Conservation (phyloP, 2,888 invertebrate species). For the Cartodere bifasciata region DNA sequence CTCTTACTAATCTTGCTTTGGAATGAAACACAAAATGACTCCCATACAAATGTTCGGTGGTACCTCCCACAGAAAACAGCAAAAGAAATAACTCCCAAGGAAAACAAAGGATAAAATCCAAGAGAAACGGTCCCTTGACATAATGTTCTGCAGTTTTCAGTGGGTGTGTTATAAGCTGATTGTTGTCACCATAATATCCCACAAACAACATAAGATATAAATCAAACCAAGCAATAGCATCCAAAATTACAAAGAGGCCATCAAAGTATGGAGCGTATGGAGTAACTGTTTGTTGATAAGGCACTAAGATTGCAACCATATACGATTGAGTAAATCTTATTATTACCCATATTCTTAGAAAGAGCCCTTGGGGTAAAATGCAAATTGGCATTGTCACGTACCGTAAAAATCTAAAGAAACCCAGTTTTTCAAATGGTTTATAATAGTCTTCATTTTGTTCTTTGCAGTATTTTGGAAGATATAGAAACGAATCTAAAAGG, state of each 20-base stretch:
- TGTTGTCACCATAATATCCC: slow-evolving; percentile 38
- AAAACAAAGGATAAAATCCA: slow-evolving; percentile 38
- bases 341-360: slow-evolving; percentile 20
- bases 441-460: slow-evolving; percentile 17
- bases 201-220: slow-evolving; percentile 41
- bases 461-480: slow-evolving; percentile 18
- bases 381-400: slow-evolving; percentile 22
- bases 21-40: slow-evolving; percentile 35
- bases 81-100: slow-evolving; percentile 37
- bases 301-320: slow-evolving; percentile 8
- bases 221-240: slow-evolving; percentile 38
- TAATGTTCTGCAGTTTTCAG: slow-evolving; percentile 40
- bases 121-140: slow-evolving; percentile 35
- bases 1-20: slow-evolving; percentile 29
- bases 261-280: slow-evolving; percentile 8
- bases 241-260: slow-evolving; percentile 23
- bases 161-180: slow-evolving; percentile 41
- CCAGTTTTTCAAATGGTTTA: slow-evolving; percentile 17
- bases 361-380: slow-evolving; percentile 22
- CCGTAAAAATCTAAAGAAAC: slow-evolving; percentile 19
- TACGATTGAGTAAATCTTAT: slow-evolving; percentile 3
- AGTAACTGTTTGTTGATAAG: slow-evolving; percentile 6
- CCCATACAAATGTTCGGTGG: slow-evolving; percentile 33
- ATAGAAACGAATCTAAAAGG: slow-evolving; percentile 19
- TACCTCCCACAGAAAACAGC: slow-evolving; percentile 30